Conservation (phyloP, 2,888 invertebrate genomes). For the Eudemis profundana region DNA sequence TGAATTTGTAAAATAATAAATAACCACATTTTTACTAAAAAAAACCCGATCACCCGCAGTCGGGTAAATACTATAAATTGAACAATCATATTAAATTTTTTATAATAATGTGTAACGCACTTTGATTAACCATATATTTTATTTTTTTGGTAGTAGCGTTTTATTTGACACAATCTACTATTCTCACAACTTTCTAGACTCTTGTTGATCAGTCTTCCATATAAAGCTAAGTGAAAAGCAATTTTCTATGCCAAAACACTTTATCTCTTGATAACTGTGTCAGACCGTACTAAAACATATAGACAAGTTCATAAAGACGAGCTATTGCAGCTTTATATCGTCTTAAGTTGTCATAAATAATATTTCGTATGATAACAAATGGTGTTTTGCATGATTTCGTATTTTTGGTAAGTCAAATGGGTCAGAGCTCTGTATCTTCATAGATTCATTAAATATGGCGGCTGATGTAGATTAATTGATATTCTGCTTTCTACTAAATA, state of each 20-base stretch:
- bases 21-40: no score
- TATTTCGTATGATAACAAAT: slow-evolving; percentile 8
- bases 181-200: no score
- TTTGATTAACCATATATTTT: no score
- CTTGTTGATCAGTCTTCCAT: no score
- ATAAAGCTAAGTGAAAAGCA: slow-evolving; percentile 13
- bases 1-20: slow-evolving; percentile 3
- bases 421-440: background rate
- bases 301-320: background rate
- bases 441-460: background rate
- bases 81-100: no score
- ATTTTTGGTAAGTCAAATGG: background rate
- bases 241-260: slow-evolving; percentile 12
- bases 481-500: background rate
- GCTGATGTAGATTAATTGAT: background rate
- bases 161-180: no score
- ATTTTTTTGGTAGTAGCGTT: no score
- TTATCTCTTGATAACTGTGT: background rate
- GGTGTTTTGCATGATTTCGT: slow-evolving; percentile 4
- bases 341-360: background rate
- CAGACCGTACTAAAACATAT: background rate
- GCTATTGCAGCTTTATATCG: background rate
- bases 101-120: no score
- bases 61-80: no score
- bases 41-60: no score